These are phyloP conservation scores for Heteropelma amictum DNA, from an alignment of 2,888 invertebrate genomes.

Conservation along the genomic window DNA sequence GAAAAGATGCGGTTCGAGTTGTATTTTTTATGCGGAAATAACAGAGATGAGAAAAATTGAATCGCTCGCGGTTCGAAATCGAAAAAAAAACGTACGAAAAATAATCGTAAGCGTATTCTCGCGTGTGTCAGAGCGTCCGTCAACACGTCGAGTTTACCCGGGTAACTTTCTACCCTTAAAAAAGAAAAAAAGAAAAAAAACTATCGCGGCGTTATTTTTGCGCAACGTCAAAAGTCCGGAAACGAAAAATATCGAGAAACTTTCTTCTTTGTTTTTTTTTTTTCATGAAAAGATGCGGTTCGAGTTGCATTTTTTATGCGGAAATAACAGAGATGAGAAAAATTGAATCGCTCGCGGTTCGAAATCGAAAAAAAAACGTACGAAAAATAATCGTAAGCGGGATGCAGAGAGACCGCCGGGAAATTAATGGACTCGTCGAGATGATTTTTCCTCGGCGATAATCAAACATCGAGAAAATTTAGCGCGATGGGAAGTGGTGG, in stretches of 20 bases:
- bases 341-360: too few relatives aligned
- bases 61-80: too few relatives aligned
- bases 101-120: not conserved
- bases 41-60: not conserved
- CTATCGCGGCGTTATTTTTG: not conserved
- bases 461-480: not conserved
- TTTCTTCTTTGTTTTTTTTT: too few relatives aligned
- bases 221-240: not conserved
- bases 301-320: too few relatives aligned
- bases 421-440: not conserved
- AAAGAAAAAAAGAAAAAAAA: constrained; percentile 11
- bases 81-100: too few relatives aligned
- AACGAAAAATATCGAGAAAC: too few relatives aligned
- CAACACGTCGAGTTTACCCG: constrained; percentile 13
- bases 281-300: too few relatives aligned
- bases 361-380: too few relatives aligned
- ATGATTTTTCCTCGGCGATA: not conserved
- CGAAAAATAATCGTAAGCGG: not conserved
- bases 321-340: not conserved
- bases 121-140: constrained; percentile 25
- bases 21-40: too few relatives aligned
- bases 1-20: too few relatives aligned
- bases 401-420: not conserved
- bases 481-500: constrained; percentile 21
- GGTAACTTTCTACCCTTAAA: constrained; percentile 21